Evolutionary conservation across 2,113 vertebrate species (phyloP).

Genomic region (Pedionomus torquatus): DNA sequence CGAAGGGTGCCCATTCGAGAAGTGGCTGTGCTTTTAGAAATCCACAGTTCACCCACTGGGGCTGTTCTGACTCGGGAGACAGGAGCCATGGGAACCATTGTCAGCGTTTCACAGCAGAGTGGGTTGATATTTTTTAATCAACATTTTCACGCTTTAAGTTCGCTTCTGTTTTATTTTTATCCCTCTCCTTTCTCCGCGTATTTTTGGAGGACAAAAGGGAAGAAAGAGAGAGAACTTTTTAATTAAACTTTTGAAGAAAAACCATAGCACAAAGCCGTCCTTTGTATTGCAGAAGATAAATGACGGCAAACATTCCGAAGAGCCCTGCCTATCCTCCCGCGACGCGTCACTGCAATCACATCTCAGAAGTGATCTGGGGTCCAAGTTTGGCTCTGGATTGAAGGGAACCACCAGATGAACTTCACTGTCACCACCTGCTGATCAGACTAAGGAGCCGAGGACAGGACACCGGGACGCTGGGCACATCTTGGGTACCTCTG

Average conservation of each 20-base stretch:
- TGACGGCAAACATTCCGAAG: background rate
- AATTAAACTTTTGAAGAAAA: slow-evolving; percentile 49
- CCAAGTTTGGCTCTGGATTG: background rate
- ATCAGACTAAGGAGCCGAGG: background rate
- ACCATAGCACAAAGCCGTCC: background rate
- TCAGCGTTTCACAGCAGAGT: slow-evolving; percentile 29
- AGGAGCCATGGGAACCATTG: slow-evolving; percentile 66
- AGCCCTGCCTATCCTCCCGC: background rate
- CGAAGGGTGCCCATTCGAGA: background rate
- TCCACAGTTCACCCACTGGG: slow-evolving; percentile 49
- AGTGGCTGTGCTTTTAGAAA: slow-evolving; percentile 25
- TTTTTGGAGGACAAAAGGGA: slow-evolving; percentile 5
- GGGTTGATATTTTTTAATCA: slow-evolving; percentile 62
- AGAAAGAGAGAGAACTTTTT: slow-evolving; percentile 30
- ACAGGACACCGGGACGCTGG: background rate
- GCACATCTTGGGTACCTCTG: background rate
- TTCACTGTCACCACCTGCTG: background rate
- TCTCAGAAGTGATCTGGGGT: background rate
- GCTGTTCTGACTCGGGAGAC: slow-evolving; percentile 15
- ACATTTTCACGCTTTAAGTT: slow-evolving; percentile 48
- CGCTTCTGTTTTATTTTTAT: slow-evolving; percentile 55
- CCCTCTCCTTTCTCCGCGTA: background rate
- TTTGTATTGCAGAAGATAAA: slow-evolving; percentile 11
- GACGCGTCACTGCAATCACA: background rate
- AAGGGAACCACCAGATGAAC: background rate